Evolutionary conservation across 92 coral and sea anemone genomes (phyloP).

Genomic region (Palythoa grandiflora): DNA sequence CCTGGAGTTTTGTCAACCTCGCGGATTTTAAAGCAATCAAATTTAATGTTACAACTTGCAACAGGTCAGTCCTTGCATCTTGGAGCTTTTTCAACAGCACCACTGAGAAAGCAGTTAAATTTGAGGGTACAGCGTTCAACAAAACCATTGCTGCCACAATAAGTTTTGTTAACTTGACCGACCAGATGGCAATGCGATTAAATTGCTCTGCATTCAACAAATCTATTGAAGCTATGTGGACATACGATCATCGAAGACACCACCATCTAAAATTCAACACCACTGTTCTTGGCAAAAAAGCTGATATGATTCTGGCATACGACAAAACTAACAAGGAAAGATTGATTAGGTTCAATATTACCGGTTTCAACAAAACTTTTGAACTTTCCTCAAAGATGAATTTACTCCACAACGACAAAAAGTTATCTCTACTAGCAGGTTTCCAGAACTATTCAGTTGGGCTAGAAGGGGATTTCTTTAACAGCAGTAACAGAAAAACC

Average conservation of each 20-base stretch:
- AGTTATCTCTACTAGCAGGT: constrained; percentile 68
- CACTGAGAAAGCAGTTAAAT: constrained; percentile 71
- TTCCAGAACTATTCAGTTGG: constrained; percentile 83
- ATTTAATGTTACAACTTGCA: constrained; percentile 73
- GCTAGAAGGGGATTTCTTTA: constrained; percentile 71
- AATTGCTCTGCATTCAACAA: constrained; percentile 50
- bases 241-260: constrained; percentile 19
- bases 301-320: constrained; percentile 37
- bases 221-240: constrained; percentile 59
- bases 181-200: constrained; percentile 58
- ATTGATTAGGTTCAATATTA: constrained; percentile 49
- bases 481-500: constrained; percentile 57
- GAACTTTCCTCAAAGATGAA: constrained; percentile 66
- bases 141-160: constrained; percentile 48
- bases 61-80: constrained; percentile 72
- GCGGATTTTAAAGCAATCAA: constrained; percentile 76
- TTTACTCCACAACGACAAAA: constrained; percentile 63
- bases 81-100: constrained; percentile 67
- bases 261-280: constrained; percentile 50
- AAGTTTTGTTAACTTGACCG: constrained; percentile 48
- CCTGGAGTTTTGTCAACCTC: constrained; percentile 56
- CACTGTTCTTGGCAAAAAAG: constrained; percentile 49
- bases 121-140: constrained; percentile 74
- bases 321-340: constrained; percentile 22
- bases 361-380: constrained; percentile 67